Evolutionary conservation across 2,113 vertebrate species (phyloP).

Genomic region (Burhinus oedicnemus): DNA sequence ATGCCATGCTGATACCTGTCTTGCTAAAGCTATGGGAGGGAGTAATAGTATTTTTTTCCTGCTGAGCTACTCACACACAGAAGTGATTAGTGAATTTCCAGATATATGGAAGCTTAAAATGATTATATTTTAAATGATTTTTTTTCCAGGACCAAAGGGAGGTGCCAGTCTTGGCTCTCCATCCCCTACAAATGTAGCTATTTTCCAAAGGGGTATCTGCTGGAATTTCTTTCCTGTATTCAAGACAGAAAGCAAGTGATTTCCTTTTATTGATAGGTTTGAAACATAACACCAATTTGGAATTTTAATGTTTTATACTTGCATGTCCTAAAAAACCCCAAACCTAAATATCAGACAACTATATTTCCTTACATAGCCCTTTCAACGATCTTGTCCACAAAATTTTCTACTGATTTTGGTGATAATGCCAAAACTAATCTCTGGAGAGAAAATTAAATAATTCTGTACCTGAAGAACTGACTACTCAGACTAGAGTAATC

Average conservation of each 20-base stretch:
- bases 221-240: neutral
- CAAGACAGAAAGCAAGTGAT: neutral
- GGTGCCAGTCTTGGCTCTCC: neutral
- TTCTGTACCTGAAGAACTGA: neutral
- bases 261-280: neutral
- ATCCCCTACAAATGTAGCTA: neutral
- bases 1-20: conserved; percentile 2
- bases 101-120: neutral
- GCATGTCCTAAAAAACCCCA: neutral
- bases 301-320: neutral
- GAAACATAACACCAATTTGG: neutral
- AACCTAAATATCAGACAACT: neutral
- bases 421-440: neutral
- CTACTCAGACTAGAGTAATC: neutral
- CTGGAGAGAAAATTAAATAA: neutral
- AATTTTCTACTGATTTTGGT: neutral
- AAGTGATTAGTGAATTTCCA: conserved; percentile 13
- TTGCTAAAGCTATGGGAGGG: conserved; percentile 31
- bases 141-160: neutral
- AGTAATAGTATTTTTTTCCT: neutral
- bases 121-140: neutral
- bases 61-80: neutral
- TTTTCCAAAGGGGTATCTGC: neutral
- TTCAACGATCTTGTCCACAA: neutral
- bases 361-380: neutral